phyloP scores from a whole-genome alignment of 92 coral and sea anemone species.

The Desmophyllum pertusum region DNA sequence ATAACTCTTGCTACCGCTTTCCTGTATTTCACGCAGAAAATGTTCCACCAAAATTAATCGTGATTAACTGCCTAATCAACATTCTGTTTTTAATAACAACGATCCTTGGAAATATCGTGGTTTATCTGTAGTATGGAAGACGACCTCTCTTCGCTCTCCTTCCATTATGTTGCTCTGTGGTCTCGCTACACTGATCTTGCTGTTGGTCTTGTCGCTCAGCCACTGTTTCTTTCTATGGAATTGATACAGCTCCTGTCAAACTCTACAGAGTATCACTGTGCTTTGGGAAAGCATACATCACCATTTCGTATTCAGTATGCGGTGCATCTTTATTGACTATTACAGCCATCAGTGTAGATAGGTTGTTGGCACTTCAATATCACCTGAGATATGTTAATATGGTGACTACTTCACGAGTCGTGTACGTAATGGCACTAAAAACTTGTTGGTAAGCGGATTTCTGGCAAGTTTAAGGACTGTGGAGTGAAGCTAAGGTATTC shows the following conservation, averaged over 20 bases:
- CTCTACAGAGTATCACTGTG: not conserved
- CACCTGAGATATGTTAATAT: not conserved
- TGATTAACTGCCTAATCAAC: not conserved
- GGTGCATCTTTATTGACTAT: slow-evolving; percentile 2
- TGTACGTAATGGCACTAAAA: not conserved
- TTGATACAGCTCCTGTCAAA: not conserved
- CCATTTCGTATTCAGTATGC: not conserved
- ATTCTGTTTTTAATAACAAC: not conserved
- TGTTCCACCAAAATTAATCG: not conserved
- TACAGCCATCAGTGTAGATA: slow-evolving; percentile 11
- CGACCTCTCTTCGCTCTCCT: slow-evolving; percentile 1
- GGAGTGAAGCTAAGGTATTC: not conserved
- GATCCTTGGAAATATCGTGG: not conserved
- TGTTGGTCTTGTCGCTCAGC: slow-evolving; percentile 11
- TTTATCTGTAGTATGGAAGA: not conserved
- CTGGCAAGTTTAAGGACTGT: not conserved
- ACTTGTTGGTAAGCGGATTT: not conserved
- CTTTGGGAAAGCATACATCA: not conserved
- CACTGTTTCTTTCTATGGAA: not conserved
- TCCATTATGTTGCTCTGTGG: not conserved
- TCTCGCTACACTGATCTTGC: slow-evolving; percentile 5
- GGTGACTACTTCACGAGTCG: not conserved
- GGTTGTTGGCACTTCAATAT: slow-evolving; percentile 13
- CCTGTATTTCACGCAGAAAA: not conserved
- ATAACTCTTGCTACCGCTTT: not conserved